These are phyloP conservation scores for Tringa solitaria DNA, from an alignment of 2,113 vertebrate species.

Conservation along the genomic window DNA sequence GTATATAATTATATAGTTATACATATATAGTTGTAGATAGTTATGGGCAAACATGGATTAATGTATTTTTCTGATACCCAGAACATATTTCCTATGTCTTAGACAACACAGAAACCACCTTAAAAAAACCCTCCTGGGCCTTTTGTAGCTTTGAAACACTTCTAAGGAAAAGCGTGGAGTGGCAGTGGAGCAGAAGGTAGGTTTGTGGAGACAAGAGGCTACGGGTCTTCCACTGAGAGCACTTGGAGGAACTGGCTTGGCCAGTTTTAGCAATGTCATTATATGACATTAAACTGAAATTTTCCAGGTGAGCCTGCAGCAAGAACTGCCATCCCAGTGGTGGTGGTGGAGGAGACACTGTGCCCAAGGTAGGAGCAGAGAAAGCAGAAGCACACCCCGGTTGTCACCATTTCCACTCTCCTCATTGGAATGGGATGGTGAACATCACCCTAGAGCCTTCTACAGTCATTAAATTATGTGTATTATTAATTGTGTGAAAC, in stretches of 20 bases:
- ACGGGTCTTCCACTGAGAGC: not conserved
- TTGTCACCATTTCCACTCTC: not conserved
- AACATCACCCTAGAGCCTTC: not conserved
- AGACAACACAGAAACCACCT: not conserved
- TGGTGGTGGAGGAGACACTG: not conserved
- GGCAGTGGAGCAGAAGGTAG: not conserved
- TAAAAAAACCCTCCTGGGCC: not conserved
- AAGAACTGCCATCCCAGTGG: fast-evolving
- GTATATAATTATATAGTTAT: not conserved
- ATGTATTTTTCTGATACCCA: not conserved
- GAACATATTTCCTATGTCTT: not conserved
- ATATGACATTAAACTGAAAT: not conserved
- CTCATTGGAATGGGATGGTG: not conserved
- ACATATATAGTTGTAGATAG: not conserved
- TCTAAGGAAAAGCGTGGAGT: not conserved
- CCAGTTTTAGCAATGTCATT: not conserved
- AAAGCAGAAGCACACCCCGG: not conserved
- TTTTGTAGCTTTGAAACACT: not conserved
- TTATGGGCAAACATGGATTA: not conserved
- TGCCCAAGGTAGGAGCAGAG: fast-evolving
- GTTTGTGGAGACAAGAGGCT: not conserved
- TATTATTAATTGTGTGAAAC: not conserved
- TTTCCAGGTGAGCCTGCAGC: not conserved
- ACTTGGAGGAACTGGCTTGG: not conserved
- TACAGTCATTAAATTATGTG: not conserved